These are phyloP conservation scores for Heteromyza rotundicornis DNA, from an alignment of 2,888 invertebrate species.

Conservation along the genomic window DNA sequence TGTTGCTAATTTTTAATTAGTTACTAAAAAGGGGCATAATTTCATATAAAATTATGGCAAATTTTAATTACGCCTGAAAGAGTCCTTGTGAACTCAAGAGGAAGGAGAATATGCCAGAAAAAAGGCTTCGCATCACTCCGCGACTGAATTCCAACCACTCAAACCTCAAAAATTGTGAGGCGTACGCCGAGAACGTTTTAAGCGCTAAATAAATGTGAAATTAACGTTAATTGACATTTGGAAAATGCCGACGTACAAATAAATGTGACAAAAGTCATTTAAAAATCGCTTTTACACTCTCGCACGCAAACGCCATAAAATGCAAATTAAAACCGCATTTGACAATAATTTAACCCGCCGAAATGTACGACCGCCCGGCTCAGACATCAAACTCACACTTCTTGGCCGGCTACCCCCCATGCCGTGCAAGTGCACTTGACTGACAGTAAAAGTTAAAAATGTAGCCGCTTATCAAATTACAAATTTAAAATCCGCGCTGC, in stretches of 20 bases:
- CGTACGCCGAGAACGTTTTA: too few species aligned
- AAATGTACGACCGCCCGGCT: not conserved
- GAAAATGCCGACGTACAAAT: conserved; percentile 34
- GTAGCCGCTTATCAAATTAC: conserved; percentile 55
- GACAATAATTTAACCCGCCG: conserved; percentile 49
- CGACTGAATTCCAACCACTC: too few species aligned
- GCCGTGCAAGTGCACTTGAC: too few species aligned
- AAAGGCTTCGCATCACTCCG: too few species aligned
- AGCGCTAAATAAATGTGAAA: conserved; percentile 55
- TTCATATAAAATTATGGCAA: conserved; percentile 31
- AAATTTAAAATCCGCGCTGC: conserved; percentile 54
- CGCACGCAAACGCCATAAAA: not conserved
- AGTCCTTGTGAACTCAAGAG: too few species aligned
- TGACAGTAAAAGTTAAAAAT: conserved; percentile 55
- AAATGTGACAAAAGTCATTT: conserved; percentile 45
- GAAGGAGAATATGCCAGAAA: too few species aligned
- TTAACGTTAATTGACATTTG: conserved; percentile 55
- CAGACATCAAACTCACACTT: not conserved
- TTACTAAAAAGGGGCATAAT: conserved; percentile 49
- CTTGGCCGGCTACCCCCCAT: not conserved
- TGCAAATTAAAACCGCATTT: conserved; percentile 50
- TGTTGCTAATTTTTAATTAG: conserved; percentile 50
- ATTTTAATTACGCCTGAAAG: not conserved
- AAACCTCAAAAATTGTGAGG: too few species aligned
- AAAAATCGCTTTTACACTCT: not conserved